Conservation (phyloP, 1,140 invertebrate species). For the Drosophila tristis region DNA sequence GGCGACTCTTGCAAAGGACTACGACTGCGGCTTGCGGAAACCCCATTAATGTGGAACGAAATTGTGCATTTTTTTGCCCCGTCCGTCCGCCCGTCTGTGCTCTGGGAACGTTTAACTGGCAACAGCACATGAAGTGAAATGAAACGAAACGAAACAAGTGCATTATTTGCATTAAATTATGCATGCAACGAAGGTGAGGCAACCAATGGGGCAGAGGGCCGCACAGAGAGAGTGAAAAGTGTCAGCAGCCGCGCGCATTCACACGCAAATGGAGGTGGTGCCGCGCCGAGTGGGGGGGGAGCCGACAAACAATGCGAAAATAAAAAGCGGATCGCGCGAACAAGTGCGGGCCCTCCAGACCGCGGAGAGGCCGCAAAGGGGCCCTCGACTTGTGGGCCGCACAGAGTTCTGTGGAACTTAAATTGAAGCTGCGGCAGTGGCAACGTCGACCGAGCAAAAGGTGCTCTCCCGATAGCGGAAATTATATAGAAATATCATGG, state of each 20-base stretch:
- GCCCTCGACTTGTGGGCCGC: slow-evolving; percentile 41
- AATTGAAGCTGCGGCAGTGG: slow-evolving; percentile 54
- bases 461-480: slow-evolving; percentile 12
- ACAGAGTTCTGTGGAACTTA: slow-evolving; percentile 71
- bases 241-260: slow-evolving; percentile 73
- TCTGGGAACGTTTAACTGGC: slow-evolving; percentile 55
- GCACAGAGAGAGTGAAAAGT: slow-evolving; percentile 43
- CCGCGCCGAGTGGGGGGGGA: neutral
- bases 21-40: slow-evolving; percentile 20
- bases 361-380: slow-evolving; percentile 26
- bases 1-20: slow-evolving; percentile 21
- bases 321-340: slow-evolving; percentile 74
- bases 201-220: slow-evolving; percentile 2
- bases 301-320: slow-evolving; percentile 74
- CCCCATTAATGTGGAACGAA: slow-evolving; percentile 72
- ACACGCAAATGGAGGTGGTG: slow-evolving; percentile 53
- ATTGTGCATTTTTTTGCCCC: slow-evolving; percentile 63
- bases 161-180: slow-evolving; percentile 83
- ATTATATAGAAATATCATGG: slow-evolving; percentile 30
- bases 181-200: slow-evolving; percentile 54
- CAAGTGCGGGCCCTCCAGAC: slow-evolving; percentile 47
- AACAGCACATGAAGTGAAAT: slow-evolving; percentile 76
- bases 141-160: slow-evolving; percentile 81
- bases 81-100: slow-evolving; percentile 7
- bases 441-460: slow-evolving; percentile 14